Percentiles rank a stretch among this genome's conserved stretches.
Evolutionary conservation across 2,113 vertebrate species (phyloP).

Genomic region (Hypocryptadius cinnamomeus): DNA sequence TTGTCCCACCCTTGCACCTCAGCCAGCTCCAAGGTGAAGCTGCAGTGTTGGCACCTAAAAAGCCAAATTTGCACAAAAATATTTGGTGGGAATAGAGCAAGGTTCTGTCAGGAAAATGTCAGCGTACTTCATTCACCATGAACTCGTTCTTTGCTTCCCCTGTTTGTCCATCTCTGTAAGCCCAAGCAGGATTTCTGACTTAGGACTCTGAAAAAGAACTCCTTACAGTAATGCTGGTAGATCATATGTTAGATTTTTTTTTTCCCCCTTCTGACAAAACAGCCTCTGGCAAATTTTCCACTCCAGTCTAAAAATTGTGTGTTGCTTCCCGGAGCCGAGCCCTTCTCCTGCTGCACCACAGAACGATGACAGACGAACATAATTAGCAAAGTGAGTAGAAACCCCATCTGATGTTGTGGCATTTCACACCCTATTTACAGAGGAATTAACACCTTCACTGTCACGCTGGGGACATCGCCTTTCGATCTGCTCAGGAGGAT

Average conservation of each 20-base stretch:
- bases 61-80: background rate
- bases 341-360: background rate
- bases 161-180: background rate
- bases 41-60: background rate
- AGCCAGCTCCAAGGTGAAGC: background rate
- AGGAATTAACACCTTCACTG: constrained; percentile 1
- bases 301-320: background rate
- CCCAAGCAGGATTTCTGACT: background rate
- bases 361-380: background rate
- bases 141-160: background rate
- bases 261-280: background rate
- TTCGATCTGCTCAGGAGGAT: constrained; percentile 15
- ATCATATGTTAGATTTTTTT: background rate
- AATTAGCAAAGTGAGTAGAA: constrained; percentile 20
- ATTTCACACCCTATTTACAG: constrained; percentile 10
- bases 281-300: constrained; percentile 27
- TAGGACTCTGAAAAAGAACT: background rate
- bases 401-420: constrained; percentile 10
- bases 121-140: background rate
- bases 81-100: fast-evolving
- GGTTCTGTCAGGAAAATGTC: background rate
- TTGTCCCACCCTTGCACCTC: background rate
- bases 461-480: background rate
- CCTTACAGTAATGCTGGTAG: background rate
- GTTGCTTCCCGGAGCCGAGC: background rate